These are phyloP conservation scores for Tetragnatha versicolor DNA, from an alignment of 1,140 invertebrate genomes.

Conservation along the genomic window DNA sequence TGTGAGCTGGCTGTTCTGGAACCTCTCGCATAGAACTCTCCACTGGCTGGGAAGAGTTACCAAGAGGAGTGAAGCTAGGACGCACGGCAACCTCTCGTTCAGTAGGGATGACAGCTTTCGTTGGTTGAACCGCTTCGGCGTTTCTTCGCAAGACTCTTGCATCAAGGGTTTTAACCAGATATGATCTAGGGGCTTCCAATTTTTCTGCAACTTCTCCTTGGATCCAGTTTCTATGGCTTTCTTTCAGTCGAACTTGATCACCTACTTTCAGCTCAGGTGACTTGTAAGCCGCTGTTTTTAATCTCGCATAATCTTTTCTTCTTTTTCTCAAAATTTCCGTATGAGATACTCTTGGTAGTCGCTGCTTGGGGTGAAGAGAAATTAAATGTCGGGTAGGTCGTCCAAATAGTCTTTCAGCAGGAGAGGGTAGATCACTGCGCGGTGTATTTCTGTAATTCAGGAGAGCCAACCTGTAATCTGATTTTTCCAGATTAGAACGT, in stretches of 20 bases:
- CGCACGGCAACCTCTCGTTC: too few species aligned
- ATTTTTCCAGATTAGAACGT: neutral
- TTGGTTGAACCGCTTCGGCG: too few species aligned
- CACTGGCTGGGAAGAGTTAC: too few species aligned
- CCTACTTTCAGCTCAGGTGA: neutral
- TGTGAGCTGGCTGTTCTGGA: too few species aligned
- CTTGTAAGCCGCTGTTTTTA: neutral
- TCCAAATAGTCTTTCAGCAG: slow-evolving; percentile 14
- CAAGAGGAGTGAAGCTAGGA: too few species aligned
- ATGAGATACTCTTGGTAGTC: neutral
- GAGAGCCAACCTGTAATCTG: slow-evolving; percentile 1
- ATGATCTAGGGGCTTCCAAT: neutral
- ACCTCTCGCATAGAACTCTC: too few species aligned
- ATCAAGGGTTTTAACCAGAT: neutral
- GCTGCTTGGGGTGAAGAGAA: neutral
- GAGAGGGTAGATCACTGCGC: neutral
- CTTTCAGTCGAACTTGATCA: neutral
- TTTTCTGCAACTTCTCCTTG: too few species aligned
- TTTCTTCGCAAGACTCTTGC: neutral
- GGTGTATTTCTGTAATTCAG: slow-evolving; percentile 1
- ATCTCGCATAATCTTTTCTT: neutral
- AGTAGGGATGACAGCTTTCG: too few species aligned
- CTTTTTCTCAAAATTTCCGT: too few species aligned
- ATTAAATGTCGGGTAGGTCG: neutral
- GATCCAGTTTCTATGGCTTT: too few species aligned